Percentiles rank a stretch among this genome's conserved stretches.
These are phyloP conservation scores for Crenichthys baileyi DNA, from an alignment of 2,797 vertebrate genomes.

Conservation along the genomic window DNA sequence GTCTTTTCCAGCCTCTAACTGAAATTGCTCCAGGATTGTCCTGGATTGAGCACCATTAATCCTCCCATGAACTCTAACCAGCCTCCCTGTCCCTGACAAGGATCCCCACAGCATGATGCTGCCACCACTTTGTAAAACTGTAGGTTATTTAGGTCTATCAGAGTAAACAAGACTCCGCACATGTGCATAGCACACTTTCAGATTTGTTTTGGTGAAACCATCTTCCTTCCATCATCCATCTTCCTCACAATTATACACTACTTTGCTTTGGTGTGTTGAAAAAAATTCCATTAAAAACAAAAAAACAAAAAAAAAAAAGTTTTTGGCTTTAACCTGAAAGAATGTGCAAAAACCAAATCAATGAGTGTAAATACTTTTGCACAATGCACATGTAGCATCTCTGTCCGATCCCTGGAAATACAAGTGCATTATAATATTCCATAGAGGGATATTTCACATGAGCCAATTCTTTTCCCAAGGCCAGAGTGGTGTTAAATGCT, in stretches of 20 bases:
- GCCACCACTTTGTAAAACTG: no score
- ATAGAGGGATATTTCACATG: constrained; percentile 42
- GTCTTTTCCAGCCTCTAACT: no score
- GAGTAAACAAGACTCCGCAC: no score
- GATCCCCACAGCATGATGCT: no score
- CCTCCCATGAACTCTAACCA: no score
- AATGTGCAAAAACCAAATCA: neutral
- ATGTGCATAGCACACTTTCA: no score
- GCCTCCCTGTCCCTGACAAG: no score
- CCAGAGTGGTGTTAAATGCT: constrained; percentile 39
- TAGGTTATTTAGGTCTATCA: no score
- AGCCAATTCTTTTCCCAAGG: constrained; percentile 54
- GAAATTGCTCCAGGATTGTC: no score
- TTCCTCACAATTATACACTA: no score
- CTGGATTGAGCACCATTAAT: no score
- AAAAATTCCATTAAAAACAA: no score
- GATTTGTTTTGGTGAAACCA: neutral
- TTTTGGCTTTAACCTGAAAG: neutral
- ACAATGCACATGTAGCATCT: constrained; percentile 25
- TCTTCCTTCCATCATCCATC: neutral
- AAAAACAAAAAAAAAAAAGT: neutral
- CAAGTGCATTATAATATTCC: constrained; percentile 59
- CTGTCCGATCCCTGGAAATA: constrained; percentile 55
- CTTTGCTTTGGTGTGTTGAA: neutral
- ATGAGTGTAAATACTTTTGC: neutral